These are phyloP conservation scores for Plagodis dolabraria DNA, from an alignment of 2,888 invertebrate genomes.

Conservation along the genomic window DNA sequence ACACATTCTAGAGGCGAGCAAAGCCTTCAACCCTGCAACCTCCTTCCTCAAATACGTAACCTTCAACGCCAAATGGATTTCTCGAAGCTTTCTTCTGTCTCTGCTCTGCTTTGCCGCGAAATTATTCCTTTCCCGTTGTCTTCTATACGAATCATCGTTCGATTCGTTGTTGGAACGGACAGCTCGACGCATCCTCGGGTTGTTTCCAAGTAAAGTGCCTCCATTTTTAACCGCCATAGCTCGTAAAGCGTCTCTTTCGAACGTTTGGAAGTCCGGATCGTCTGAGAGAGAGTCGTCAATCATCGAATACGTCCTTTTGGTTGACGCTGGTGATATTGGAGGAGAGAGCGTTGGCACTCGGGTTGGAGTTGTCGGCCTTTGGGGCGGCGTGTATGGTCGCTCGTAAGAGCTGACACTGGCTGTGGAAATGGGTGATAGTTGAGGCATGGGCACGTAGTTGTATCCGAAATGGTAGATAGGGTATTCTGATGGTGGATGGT, in stretches of 20 bases:
- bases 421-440: conserved; percentile 48
- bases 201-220: conserved; percentile 78
- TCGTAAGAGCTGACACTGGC: conserved; percentile 48
- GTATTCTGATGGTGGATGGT: conserved; percentile 14
- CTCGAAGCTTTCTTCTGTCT: conserved; percentile 94
- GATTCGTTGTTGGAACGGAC: conserved; percentile 55
- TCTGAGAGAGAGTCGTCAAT: conserved; percentile 54
- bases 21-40: conserved; percentile 53
- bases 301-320: conserved; percentile 36
- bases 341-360: conserved; percentile 44
- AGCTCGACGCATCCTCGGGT: conserved; percentile 88
- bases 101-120: conserved; percentile 97
- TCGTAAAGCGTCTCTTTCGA: conserved; percentile 87
- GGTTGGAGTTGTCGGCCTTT: conserved; percentile 1
- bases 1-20: conserved; percentile 49
- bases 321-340: conserved; percentile 43
- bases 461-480: conserved; percentile 38
- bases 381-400: conserved; percentile 27
- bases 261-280: conserved; percentile 87
- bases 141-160: conserved; percentile 93
- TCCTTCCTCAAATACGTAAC: conserved; percentile 88
- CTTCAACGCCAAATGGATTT: conserved; percentile 95
- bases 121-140: conserved; percentile 95
- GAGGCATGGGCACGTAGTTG: conserved; percentile 39
- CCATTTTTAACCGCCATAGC: conserved; percentile 86